Evolutionary conservation across 2,113 vertebrate genomes (phyloP).

Genomic region (Perccottus glenii): DNA sequence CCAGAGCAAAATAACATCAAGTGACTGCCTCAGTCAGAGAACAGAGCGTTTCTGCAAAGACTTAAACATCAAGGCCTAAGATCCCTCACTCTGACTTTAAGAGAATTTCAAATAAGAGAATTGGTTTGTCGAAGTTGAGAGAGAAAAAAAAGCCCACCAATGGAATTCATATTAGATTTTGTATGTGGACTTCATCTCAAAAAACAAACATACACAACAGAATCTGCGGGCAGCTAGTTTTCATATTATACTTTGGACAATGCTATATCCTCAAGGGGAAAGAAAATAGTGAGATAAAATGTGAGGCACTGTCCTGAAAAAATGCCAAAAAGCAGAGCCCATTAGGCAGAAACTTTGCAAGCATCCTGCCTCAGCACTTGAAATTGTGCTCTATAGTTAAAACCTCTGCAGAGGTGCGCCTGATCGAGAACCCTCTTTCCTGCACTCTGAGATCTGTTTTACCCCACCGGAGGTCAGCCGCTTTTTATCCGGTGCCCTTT

Average conservation of each 20-base stretch:
- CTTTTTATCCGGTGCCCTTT: constrained; percentile 49
- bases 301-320: constrained; percentile 30
- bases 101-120: constrained; percentile 61
- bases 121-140: constrained; percentile 60
- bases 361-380: constrained; percentile 26
- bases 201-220: constrained; percentile 57
- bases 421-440: constrained; percentile 21
- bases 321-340: constrained; percentile 39
- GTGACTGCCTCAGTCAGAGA: constrained; percentile 44
- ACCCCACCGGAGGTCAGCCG: constrained; percentile 35
- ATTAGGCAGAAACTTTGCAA: constrained; percentile 35
- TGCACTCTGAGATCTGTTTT: constrained; percentile 26
- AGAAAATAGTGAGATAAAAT: constrained; percentile 26
- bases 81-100: constrained; percentile 51
- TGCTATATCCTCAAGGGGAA: constrained; percentile 44
- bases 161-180: constrained; percentile 40
- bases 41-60: constrained; percentile 50
- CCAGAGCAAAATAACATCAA: constrained; percentile 55
- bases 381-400: constrained; percentile 28
- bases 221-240: constrained; percentile 46
- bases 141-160: constrained; percentile 39
- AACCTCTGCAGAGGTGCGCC: constrained; percentile 7
- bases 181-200: constrained; percentile 22
- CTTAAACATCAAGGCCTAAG: constrained; percentile 62
- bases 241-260: constrained; percentile 59